Percentiles rank a stretch among this genome's conserved stretches.
Conservation (phyloP, 2,797 vertebrate genomes). For the Sylvia borin region DNA sequence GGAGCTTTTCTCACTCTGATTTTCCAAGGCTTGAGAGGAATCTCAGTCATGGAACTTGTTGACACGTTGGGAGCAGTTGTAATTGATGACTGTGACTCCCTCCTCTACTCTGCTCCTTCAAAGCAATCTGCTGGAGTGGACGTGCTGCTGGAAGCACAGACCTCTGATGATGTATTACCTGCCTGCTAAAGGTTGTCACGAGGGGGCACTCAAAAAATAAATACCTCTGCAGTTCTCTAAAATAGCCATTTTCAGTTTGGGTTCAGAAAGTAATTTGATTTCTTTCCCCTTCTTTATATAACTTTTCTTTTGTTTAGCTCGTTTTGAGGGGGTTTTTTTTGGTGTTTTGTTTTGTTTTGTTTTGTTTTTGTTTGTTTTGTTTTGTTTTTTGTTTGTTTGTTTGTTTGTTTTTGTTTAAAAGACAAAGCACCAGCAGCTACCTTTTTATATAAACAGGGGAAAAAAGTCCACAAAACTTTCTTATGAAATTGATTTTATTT, state of each 20-base stretch:
- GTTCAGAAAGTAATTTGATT: conserved; percentile 1
- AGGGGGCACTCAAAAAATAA: conserved; percentile 30
- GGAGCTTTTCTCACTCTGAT: not conserved
- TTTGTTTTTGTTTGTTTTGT: not conserved
- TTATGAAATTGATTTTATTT: not conserved
- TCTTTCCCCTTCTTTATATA: not conserved
- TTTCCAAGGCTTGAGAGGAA: not conserved
- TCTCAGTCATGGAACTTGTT: not conserved
- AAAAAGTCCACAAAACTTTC: not conserved
- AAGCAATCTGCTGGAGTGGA: conserved; percentile 14
- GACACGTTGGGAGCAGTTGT: not conserved
- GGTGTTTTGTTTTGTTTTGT: not conserved
- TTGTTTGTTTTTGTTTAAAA: not conserved
- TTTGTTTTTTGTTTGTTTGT: not conserved
- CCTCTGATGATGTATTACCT: conserved; percentile 35
- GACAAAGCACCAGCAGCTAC: not conserved
- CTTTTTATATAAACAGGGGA: not conserved
- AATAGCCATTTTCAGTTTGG: not conserved
- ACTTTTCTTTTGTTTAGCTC: too few relatives aligned
- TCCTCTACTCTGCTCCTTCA: not conserved
- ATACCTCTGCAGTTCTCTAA: conserved; percentile 2
- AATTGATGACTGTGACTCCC: conserved; percentile 19
- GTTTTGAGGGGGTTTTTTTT: not conserved
- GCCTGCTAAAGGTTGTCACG: not conserved
- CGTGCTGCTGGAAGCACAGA: conserved; percentile 17